Base-by-base conservation (phyloP, 2,113 vertebrate species). In the Panurus biarmicus region DNA sequence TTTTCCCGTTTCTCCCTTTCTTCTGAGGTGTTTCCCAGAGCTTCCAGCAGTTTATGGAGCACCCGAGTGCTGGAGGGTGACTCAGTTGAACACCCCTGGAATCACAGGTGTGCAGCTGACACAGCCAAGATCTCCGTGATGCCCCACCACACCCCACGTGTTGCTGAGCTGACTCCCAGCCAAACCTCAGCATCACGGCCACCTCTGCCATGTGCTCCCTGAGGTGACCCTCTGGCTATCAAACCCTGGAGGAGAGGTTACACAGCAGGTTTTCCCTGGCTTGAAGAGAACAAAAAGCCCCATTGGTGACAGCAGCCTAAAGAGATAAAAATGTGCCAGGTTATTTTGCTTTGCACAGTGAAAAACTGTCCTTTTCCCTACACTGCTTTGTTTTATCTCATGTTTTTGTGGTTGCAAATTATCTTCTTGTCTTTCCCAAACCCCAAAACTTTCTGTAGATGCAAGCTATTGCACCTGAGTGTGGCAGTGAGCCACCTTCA, bases 161-260 rank as follows among this genome's bases (percentile, higher is more conserved):
- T 4, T 57, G 33, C 42, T 10, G 47, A 80, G 42, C 33, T 38
- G 62, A 5, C 20, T 2, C 0, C 16, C 40, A 66, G 42, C 38
- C 80, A 51, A 12, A 48, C 12, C 12, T 45, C 57, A 12, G 54
- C 42, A 2, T 12, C 5, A 7, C 0, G 0, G 40, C 25, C 24
- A 8, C 21, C 33, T 9, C 73, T 21, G 48, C 36, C 22, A 15
- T 0, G 0, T 33, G 60, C 20, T 72, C 1, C 0, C 36, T 9
- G 28, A 42, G 13, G 12, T 36, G 36, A 47, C 31, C 11, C 54
- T 28, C 45, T 6, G 17, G 24, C 26, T 8, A 2, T 7, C 48
- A 15, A 31, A 53, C 29, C 62, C 36, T 10, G 4, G 12, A 47
- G 29, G 17, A 47, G 36, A 24, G 35, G 20, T 64, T 47, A 14